Evolutionary conservation across 2,888 invertebrate species (phyloP), one percentile per base, ranked within the genome.

Genomic region (Xiphydria camelus): DNA sequence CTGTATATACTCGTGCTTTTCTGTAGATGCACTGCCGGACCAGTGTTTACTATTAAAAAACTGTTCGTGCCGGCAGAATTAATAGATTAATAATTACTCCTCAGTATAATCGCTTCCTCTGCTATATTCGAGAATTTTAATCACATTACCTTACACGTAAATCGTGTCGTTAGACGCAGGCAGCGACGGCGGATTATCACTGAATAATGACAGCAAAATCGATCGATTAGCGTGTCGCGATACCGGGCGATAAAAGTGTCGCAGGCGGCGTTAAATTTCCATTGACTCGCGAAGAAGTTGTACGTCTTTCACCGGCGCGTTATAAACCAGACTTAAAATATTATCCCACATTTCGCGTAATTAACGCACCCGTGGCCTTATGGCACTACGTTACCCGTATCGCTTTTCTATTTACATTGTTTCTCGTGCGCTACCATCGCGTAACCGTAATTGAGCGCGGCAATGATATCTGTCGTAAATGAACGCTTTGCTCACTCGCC

Each of bases 201-300:
- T 12, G 29, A n/a, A 29, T 29, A 29, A 29, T 29, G 29, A 29
- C 5, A 14, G 12, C 12, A 29, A 29, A 29, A 29, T 29, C 29
- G 29, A 29, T 29, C 29, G 9, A 29, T 29, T 29, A 29, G 9
- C 12, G 29, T 12, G 29, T 29, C 29, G 29, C 29, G 29, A 29
- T 29, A 29, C 15, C n/a, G 29, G 29, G 15, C 29, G 29, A 29
- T 29, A 29, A 29, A n/a, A n/a, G n/a, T n/a, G n/a, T n/a, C n/a
- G n/a, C n/a, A n/a, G 29, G 12, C 15, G 29, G 15, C 29, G 29
- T 29, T 29, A 12, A 4, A 12, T n/a, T n/a, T n/a, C 15, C 29
- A 7, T 12, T 29, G 29, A 14, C 29, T 29, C 15, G 12, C 29
- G 29, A 29, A 29, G 29, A 14, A 29, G 29, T 29, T 29, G 29